These are phyloP conservation scores for Lasioglossum malachurum DNA, from an alignment of 2,888 invertebrate species.

Conservation along the genomic window DNA sequence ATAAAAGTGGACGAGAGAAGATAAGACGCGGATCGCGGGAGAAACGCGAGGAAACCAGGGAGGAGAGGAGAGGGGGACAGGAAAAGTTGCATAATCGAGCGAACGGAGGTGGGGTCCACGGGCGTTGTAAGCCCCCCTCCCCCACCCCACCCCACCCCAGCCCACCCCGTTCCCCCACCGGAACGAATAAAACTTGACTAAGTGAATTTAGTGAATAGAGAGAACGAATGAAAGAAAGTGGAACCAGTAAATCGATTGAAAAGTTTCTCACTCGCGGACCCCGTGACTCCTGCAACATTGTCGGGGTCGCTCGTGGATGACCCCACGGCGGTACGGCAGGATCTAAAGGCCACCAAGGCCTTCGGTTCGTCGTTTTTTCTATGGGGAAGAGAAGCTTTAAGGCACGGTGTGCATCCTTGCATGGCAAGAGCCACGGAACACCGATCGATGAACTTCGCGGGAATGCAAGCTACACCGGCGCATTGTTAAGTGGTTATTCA, in stretches of 20 bases:
- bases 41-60: background rate
- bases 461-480: constrained; percentile 65
- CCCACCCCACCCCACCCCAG: too few species aligned
- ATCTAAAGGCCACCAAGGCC: constrained; percentile 57
- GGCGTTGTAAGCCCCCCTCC: constrained; percentile 71
- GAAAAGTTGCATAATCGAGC: constrained; percentile 76
- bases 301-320: constrained; percentile 69
- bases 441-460: constrained; percentile 64
- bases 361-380: constrained; percentile 33
- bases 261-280: constrained; percentile 74
- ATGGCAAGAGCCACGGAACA: constrained; percentile 47
- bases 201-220: constrained; percentile 78
- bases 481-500: constrained; percentile 59
- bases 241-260: constrained; percentile 77
- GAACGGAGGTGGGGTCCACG: constrained; percentile 61
- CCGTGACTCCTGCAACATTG: constrained; percentile 70
- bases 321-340: constrained; percentile 62
- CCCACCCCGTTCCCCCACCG: constrained; percentile 52
- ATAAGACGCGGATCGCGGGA: constrained; percentile 37
- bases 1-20: constrained; percentile 39
- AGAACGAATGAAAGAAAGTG: constrained; percentile 74
- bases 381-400: constrained; percentile 46
- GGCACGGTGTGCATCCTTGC: constrained; percentile 57
- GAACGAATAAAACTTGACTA: constrained; percentile 78
- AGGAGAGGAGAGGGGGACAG: background rate